Percentiles rank a stretch among this genome's conserved stretches.
These are phyloP conservation scores for Dromiciops gliroides DNA, from an alignment of 2,113 vertebrate genomes.

Conservation along the genomic window DNA sequence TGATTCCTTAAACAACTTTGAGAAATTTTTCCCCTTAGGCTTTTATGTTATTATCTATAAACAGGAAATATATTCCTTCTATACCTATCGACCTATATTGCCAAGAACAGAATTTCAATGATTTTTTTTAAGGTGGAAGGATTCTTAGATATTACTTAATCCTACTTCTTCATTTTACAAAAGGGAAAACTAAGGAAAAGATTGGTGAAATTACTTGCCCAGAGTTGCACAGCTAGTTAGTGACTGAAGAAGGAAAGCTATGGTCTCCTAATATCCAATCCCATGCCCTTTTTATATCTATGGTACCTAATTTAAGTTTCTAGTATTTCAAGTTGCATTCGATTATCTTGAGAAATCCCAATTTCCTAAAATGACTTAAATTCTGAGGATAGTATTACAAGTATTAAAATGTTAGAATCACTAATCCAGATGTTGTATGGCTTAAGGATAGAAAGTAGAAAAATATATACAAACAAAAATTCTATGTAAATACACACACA, in stretches of 20 bases:
- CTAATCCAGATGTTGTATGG: background rate
- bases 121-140: background rate
- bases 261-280: background rate
- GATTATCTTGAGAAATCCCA: background rate
- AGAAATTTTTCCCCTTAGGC: background rate
- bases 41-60: background rate
- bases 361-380: background rate
- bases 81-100: background rate
- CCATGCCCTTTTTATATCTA: background rate
- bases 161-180: background rate
- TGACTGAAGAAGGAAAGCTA: background rate
- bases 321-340: background rate
- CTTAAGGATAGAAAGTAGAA: background rate
- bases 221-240: background rate
- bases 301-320: background rate
- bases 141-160: background rate
- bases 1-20: background rate
- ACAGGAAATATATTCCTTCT: background rate
- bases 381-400: background rate
- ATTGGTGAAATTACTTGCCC: background rate
- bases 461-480: background rate
- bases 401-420: background rate
- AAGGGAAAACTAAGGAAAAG: background rate
- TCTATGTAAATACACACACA: background rate
- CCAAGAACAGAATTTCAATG: background rate